A percentile compares a stretch with the other conserved stretches of the same genome.
These are phyloP conservation scores for Apeira syringaria DNA, from an alignment of 2,888 invertebrate species.

Conservation along the genomic window DNA sequence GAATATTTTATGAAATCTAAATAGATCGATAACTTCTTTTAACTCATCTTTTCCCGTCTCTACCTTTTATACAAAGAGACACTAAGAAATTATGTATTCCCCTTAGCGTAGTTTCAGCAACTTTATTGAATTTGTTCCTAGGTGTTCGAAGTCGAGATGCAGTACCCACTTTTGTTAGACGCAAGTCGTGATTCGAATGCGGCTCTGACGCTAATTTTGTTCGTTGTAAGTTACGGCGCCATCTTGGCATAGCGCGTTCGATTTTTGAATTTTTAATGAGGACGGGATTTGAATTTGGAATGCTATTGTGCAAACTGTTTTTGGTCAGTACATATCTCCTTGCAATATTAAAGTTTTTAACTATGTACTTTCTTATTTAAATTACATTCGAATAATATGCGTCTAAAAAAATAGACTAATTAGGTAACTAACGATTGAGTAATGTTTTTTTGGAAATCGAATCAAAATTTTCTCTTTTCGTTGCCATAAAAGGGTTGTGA, in stretches of 20 bases:
- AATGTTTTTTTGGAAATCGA: too few relatives aligned
- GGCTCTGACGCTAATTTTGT: conserved; percentile 35
- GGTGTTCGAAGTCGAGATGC: conserved; percentile 58
- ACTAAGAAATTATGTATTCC: conserved; percentile 83
- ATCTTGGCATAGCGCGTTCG: conserved; percentile 27
- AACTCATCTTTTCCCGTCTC: conserved; percentile 38
- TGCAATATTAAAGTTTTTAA: too few relatives aligned
- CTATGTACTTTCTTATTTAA: too few relatives aligned
- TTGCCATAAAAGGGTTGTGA: too few relatives aligned
- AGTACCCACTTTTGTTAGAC: conserved; percentile 69
- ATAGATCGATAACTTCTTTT: conserved; percentile 1
- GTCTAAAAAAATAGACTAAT: too few relatives aligned
- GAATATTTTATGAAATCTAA: too few relatives aligned
- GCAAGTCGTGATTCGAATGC: conserved; percentile 66
- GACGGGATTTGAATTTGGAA: conserved; percentile 5
- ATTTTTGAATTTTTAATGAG: conserved; percentile 34
- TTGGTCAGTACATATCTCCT: too few relatives aligned
- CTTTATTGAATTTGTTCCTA: conserved; percentile 82
- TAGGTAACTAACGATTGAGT: too few relatives aligned
- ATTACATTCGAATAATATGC: too few relatives aligned
- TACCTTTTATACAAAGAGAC: conserved; percentile 74
- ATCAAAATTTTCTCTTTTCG: too few relatives aligned
- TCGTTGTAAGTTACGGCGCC: conserved; percentile 34
- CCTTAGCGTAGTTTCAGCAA: conserved; percentile 77
- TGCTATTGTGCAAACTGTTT: too few relatives aligned